Evolutionary conservation across 2,113 vertebrate genomes (phyloP).

Genomic region (Datnioides undecimradiatus): DNA sequence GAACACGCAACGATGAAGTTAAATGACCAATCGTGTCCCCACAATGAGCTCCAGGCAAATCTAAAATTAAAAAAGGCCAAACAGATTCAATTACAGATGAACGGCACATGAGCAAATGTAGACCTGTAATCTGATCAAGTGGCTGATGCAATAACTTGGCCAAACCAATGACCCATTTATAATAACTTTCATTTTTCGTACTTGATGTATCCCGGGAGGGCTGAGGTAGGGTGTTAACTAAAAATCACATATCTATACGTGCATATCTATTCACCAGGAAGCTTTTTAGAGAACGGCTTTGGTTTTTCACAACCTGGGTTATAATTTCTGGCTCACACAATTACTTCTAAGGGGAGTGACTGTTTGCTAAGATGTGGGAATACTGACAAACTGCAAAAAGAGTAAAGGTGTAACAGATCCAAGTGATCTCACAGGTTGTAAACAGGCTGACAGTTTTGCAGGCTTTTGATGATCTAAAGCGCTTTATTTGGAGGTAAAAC

Average conservation of each 20-base stretch:
- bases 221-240: not conserved
- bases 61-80: conserved; percentile 38
- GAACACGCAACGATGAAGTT: not conserved
- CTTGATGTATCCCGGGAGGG: not conserved
- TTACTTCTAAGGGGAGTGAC: not conserved
- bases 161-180: conserved; percentile 3
- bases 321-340: not conserved
- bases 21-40: not conserved
- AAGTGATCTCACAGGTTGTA: not conserved
- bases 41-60: conserved; percentile 5
- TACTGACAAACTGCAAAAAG: not conserved
- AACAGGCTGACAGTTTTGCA: not conserved
- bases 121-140: conserved; percentile 25
- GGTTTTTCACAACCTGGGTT: not conserved
- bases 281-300: no score
- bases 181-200: not conserved
- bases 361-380: not conserved
- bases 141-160: conserved; percentile 9
- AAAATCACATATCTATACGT: not conserved
- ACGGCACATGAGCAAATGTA: not conserved
- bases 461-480: not conserved
- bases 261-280: not conserved
- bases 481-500: no score
- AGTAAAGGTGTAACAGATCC: not conserved
- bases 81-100: conserved; percentile 33